Evolutionary conservation across 2,888 invertebrate species (phyloP), one percentile per base, ranked within the genome.

Genomic region (Amaurobius ferox): DNA sequence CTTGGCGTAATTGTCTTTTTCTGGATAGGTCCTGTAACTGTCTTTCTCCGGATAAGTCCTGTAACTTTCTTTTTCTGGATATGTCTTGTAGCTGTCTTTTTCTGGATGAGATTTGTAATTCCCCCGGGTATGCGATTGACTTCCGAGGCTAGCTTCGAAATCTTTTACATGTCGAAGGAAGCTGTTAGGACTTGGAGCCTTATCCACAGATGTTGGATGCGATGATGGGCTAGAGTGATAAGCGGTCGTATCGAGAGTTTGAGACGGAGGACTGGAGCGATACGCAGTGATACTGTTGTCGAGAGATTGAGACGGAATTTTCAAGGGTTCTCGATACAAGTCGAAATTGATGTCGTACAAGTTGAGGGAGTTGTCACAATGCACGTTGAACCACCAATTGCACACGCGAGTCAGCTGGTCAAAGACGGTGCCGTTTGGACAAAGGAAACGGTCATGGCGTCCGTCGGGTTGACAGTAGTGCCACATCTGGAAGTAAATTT

Each of bases 381-480:
- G 48, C 2, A 88, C 88, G 39, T 88, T 88, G 79, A 74, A 88
- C 89, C 89, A 89, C 89, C 89, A 89, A 32, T 89, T 88, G 64
- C 89, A 89, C 16, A 89, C 89, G 61, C 89, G 44, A 2, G 87
- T 87, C 26, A 66, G 44, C 64, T 89, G 89, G 26, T 89, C 88
- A 70, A 89, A 89, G 26, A 89, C 32, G 0, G 89, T 89, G 0
- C 89, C 89, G 39, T 89, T 88, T 1, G 88, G 88, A 30, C 88
- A 88, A 0, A 88, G 62, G 40, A 88, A 88, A n/a, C 79, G 67
- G 61, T 88, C 88, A 61, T 89, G 88, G 11, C 89, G 87, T 1
- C 88, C 89, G 71, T 89, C 89, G 5, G 87, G 88, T 64, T 89
- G 89, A 48, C 89, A 89, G 78, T 88, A 89, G 71, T 89, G 88